phyloP scores from a whole-genome alignment of 2,888 invertebrate genomes.

The Sesamia inferens region DNA sequence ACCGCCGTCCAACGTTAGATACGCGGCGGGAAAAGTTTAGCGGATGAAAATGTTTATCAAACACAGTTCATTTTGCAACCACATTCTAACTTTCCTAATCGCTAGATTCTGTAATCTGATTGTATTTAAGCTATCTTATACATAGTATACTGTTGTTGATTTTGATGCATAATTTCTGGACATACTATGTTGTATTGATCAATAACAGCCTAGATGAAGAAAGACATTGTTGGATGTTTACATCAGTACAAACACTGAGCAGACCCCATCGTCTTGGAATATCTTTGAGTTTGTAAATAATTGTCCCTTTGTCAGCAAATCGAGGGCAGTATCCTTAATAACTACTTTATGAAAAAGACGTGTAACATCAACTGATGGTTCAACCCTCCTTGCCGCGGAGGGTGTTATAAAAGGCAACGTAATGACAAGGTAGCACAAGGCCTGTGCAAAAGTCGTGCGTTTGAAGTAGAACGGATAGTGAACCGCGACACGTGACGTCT shows the following conservation, averaged over 20 bases:
- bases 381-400: conserved; percentile 21
- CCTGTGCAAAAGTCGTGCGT: conserved; percentile 33
- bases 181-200: background rate
- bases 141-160: background rate
- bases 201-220: conserved; percentile 3
- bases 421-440: conserved; percentile 38
- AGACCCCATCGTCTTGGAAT: background rate
- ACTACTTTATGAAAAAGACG: background rate
- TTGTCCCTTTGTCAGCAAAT: background rate
- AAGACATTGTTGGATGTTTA: conserved; percentile 9
- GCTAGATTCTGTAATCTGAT: too few species aligned
- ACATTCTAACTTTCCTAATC: background rate
- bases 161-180: background rate
- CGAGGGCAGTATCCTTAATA: conserved; percentile 8
- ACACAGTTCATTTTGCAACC: conserved; percentile 2
- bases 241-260: background rate
- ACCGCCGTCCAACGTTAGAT: background rate
- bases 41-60: conserved; percentile 6
- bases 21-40: background rate
- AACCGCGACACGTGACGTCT: conserved; percentile 23
- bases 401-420: conserved; percentile 29
- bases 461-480: conserved; percentile 28
- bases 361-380: conserved; percentile 8
- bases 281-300: conserved; percentile 2
- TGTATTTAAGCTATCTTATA: too few species aligned